Conservation (phyloP, 2,797 vertebrate genomes). For the Eutrigla gurnardus region DNA sequence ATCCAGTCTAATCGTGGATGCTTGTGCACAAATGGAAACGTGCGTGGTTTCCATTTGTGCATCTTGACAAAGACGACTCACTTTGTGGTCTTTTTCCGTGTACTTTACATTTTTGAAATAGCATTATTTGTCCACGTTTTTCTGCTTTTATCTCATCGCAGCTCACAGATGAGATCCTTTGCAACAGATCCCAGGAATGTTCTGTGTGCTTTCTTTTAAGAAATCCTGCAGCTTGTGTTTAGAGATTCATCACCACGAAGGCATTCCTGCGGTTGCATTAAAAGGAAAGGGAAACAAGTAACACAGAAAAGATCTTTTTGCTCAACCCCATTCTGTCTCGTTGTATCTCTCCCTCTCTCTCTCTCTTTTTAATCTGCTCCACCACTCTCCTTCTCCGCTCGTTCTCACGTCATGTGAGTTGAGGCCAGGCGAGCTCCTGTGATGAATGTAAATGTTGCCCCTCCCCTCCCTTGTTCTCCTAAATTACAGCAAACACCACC, state of each 20-base stretch:
- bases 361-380: constrained; percentile 48
- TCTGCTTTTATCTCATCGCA: not conserved
- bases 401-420: constrained; percentile 62
- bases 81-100: not conserved
- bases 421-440: constrained; percentile 66
- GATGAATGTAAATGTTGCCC: constrained; percentile 79
- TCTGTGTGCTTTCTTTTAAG: constrained; percentile 35
- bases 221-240: constrained; percentile 14
- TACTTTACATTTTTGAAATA: constrained; percentile 10
- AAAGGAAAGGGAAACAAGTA: constrained; percentile 36
- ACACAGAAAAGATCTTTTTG: constrained; percentile 63
- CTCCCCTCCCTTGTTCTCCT: constrained; percentile 72
- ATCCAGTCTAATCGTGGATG: constrained; percentile 1
- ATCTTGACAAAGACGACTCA: constrained; percentile 7
- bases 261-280: constrained; percentile 37
- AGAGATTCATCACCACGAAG: constrained; percentile 39
- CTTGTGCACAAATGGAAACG: not conserved
- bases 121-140: not conserved
- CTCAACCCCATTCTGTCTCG: constrained; percentile 79
- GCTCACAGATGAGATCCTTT: not conserved
- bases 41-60: not conserved
- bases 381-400: constrained; percentile 33
- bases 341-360: constrained; percentile 50
- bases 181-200: constrained; percentile 16
- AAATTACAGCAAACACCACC: constrained; percentile 78